A percentile compares a stretch with the other conserved stretches of the same genome.
Evolutionary conservation across 2,888 invertebrate species (phyloP).

Genomic region (Phyllotreta cruciferae): DNA sequence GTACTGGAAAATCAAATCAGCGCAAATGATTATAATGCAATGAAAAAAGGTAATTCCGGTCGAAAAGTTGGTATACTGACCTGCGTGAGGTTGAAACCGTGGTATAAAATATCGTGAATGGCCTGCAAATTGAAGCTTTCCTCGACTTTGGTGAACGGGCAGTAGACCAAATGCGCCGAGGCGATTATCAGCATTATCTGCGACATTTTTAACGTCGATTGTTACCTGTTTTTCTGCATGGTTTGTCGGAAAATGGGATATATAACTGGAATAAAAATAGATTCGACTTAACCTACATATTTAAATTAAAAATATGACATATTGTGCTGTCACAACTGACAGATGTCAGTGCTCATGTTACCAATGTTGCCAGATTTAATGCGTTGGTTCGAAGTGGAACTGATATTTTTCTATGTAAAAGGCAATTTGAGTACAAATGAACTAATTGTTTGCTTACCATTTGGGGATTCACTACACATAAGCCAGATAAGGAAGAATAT

Average conservation of each 20-base stretch:
- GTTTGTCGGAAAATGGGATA: conserved; percentile 41
- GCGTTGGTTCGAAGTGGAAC: no score
- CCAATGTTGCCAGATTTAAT: no score
- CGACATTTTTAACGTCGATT: conserved; percentile 65
- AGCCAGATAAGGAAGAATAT: no score
- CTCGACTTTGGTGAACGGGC: conserved; percentile 98
- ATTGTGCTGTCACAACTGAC: no score
- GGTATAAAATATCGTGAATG: conserved; percentile 94
- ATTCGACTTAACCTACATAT: conserved; percentile 49
- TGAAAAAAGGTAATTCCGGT: neutral
- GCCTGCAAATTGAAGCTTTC: conserved; percentile 99
- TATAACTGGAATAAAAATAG: conserved; percentile 48
- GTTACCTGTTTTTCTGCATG: conserved; percentile 48
- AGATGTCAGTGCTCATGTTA: no score
- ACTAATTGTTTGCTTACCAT: no score
- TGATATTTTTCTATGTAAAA: no score
- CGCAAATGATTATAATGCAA: neutral
- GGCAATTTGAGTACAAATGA: no score
- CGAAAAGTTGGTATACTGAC: conserved; percentile 61
- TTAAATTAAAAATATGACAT: neutral
- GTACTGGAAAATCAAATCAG: conserved; percentile 71
- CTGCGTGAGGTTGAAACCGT: conserved; percentile 82
- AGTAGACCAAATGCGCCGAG: conserved; percentile 80
- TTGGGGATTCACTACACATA: no score
- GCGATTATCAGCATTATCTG: conserved; percentile 77